Percentiles rank a stretch among this genome's conserved stretches.
phyloP scores from a whole-genome alignment of 2,888 invertebrate species.

The Tachystola acroxantha region DNA sequence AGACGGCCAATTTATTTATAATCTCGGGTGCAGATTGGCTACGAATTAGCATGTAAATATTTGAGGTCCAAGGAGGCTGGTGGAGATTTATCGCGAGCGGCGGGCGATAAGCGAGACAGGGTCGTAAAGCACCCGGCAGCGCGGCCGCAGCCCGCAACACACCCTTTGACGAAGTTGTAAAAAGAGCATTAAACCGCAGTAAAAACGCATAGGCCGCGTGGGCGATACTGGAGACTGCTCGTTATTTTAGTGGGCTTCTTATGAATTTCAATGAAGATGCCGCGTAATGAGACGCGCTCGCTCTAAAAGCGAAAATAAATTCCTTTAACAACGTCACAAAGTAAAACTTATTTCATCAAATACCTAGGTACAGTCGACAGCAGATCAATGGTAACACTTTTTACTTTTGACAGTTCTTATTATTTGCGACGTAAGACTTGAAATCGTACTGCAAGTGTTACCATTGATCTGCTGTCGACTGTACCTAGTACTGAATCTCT shows the following conservation, averaged over 20 bases:
- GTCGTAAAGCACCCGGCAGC: constrained; percentile 63
- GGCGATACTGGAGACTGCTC: constrained; percentile 43
- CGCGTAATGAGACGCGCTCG: constrained; percentile 46
- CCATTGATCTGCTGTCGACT: no score
- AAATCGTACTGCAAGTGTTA: no score
- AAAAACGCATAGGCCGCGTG: constrained; percentile 70
- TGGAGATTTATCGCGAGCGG: constrained; percentile 71
- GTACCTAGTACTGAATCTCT: no score
- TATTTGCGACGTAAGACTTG: no score
- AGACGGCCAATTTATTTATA: constrained; percentile 70
- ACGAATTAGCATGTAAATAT: constrained; percentile 78
- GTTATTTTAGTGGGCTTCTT: constrained; percentile 67
- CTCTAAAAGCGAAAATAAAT: constrained; percentile 21
- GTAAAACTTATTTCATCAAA: not conserved
- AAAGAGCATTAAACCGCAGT: constrained; percentile 76
- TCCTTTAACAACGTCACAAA: not conserved
- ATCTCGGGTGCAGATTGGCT: constrained; percentile 73
- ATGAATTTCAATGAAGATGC: constrained; percentile 75
- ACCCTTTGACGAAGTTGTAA: constrained; percentile 76
- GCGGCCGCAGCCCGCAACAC: constrained; percentile 38
- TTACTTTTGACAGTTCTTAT: no score
- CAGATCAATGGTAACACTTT: no score
- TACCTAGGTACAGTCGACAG: no score
- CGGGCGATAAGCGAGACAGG: constrained; percentile 66
- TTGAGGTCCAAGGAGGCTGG: constrained; percentile 72